A percentile compares a stretch with the other conserved stretches of the same genome.
Evolutionary conservation across 2,113 vertebrate species (phyloP).

Genomic region (Aegypius monachus): DNA sequence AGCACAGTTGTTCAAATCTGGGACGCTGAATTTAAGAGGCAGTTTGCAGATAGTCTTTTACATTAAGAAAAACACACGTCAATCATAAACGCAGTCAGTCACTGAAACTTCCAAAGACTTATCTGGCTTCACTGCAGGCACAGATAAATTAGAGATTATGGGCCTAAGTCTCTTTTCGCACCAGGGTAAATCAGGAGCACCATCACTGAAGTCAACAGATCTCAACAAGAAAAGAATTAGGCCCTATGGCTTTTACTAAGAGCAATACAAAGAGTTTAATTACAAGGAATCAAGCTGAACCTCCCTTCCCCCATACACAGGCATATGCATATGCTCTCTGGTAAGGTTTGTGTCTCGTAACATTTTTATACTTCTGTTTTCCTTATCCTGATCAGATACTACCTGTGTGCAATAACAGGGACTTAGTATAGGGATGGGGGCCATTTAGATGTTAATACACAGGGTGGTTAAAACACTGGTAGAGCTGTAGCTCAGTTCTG

Average conservation of each 20-base stretch:
- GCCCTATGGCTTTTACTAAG: slow-evolving; percentile 41
- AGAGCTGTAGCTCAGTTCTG: neutral
- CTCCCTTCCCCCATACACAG: neutral
- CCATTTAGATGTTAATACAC: neutral
- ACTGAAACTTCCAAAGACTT: slow-evolving; percentile 30
- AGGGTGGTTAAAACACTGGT: neutral
- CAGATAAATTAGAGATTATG: slow-evolving; percentile 60
- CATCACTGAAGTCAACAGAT: slow-evolving; percentile 39
- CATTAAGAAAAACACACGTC: neutral
- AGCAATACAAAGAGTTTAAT: slow-evolving; percentile 26
- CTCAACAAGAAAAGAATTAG: slow-evolving; percentile 52
- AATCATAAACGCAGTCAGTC: slow-evolving; percentile 1
- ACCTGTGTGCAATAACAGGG: neutral
- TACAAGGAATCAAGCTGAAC: neutral
- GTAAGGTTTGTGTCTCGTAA: neutral
- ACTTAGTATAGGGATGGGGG: neutral
- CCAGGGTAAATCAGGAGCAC: slow-evolving; percentile 10
- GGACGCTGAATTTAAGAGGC: neutral
- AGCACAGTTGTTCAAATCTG: neutral
- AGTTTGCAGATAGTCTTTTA: neutral
- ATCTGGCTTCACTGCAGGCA: slow-evolving; percentile 52
- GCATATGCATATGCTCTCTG: neutral
- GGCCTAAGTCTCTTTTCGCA: neutral
- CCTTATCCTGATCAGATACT: neutral
- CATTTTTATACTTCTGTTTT: neutral